Conservation (phyloP, 1,140 invertebrate genomes). For the Ips nitidus region DNA sequence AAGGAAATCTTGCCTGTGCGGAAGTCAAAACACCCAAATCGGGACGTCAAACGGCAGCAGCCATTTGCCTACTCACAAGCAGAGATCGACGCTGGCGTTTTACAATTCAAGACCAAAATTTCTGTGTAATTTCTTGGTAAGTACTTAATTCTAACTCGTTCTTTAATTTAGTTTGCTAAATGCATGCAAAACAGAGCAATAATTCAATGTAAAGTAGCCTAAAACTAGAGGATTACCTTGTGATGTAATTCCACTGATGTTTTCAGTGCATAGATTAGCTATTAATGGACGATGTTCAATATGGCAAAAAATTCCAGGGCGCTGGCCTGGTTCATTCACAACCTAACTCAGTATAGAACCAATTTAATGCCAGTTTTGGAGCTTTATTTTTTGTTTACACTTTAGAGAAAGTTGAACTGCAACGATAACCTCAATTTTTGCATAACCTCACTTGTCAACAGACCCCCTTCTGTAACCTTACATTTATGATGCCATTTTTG, state of each 20-base stretch:
- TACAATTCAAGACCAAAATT: slow-evolving; percentile 48
- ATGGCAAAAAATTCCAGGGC: slow-evolving; percentile 19
- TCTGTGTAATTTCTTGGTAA: slow-evolving; percentile 31
- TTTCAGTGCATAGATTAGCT: slow-evolving; percentile 31
- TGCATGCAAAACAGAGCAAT: not conserved
- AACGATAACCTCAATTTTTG: slow-evolving; percentile 52
- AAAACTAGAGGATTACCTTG: not conserved
- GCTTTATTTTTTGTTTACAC: slow-evolving; percentile 48
- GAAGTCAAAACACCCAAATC: slow-evolving; percentile 26
- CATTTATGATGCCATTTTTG: slow-evolving; percentile 24
- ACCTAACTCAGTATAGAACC: not conserved
- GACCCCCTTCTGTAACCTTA: slow-evolving; percentile 44
- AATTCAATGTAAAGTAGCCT: not conserved
- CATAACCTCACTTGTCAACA: slow-evolving; percentile 55
- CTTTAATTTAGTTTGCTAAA: not conserved
- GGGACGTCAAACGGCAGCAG: slow-evolving; percentile 41
- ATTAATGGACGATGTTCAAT: slow-evolving; percentile 44
- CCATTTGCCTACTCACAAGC: slow-evolving; percentile 45
- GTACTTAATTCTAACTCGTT: slow-evolving; percentile 24
- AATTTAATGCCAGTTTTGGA: no score
- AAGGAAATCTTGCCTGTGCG: slow-evolving; percentile 13
- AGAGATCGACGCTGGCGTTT: slow-evolving; percentile 49
- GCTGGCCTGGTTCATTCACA: slow-evolving; percentile 1
- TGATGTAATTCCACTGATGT: slow-evolving; percentile 48
- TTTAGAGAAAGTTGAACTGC: slow-evolving; percentile 45